Evolutionary conservation across 2,888 invertebrate species (phyloP), one percentile per base, ranked within the genome.

Genomic region (Blera fallax): DNA sequence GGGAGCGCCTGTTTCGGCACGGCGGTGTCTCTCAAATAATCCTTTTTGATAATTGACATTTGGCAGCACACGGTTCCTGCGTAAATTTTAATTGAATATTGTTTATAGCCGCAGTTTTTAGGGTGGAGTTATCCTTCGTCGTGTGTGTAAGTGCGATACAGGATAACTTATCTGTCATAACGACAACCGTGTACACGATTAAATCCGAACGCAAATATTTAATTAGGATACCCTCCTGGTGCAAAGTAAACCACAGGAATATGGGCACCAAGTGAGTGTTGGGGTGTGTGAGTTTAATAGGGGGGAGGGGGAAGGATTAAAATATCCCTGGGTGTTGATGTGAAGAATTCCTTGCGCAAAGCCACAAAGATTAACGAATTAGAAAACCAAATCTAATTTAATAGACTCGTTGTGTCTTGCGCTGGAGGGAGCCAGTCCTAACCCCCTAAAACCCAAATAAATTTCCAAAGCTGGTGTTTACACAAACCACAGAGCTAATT

Each of bases 31-130:
- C 27, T 80, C 70, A 84, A 80, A 67, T 50, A 80, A 80, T 40
- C 52, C 70, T 70, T 65, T 74, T 74, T 74, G 43, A 60, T 64
- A 80, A 84, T 78, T 80, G 74, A 84, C 74, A 58, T 74, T 64
- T 69, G 73, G 64, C 58, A 84, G 58, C 84, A 84, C 74, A 80
- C 69, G 74, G 69, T 70, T 80, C 24, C 21, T 52, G 74, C 48
- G 74, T 80, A 58, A 32, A 84, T 70, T 80, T 80, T 76, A 84
- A 84, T 84, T 84, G 80, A 84, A 84, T 74, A 64, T 52, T 76
- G 74, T 80, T 80, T 74, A 80, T 64, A 56, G 16, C 18, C 52
- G 43, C n/a, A n/a, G 34, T 27, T 72, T 32, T n/a, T n/a, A n/a
- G n/a, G 52, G 43, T 1, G 43, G 7, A 11, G n/a, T 8, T 24